A percentile compares a stretch with the other conserved stretches of the same genome.
phyloP scores from a whole-genome alignment of 2,888 invertebrate species.

The Dusona sp. region DNA sequence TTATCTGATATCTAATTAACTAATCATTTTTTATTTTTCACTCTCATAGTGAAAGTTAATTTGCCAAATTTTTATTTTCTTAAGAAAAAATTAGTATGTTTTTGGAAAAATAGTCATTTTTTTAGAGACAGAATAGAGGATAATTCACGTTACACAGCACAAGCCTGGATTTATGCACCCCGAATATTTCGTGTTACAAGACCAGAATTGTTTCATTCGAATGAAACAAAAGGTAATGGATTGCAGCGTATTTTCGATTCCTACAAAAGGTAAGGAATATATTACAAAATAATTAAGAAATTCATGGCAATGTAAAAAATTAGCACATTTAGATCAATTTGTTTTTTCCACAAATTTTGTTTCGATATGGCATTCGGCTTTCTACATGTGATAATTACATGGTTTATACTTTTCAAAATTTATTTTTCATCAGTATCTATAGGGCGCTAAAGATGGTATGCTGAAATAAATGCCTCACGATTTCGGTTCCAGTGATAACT shows the following conservation, averaged over 20 bases:
- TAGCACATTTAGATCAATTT: not conserved
- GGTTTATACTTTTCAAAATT: too few relatives aligned
- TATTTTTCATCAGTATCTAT: too few relatives aligned
- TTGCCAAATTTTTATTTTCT: not conserved
- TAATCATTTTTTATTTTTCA: not conserved
- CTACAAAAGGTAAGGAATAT: conserved; percentile 75
- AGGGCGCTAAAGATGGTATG: too few relatives aligned
- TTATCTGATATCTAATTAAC: too few relatives aligned
- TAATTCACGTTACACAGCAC: conserved; percentile 81
- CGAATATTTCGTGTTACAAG: conserved; percentile 82
- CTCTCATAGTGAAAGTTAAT: not conserved
- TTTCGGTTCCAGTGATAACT: too few relatives aligned
- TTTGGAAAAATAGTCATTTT: conserved; percentile 14
- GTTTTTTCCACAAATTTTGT: not conserved
- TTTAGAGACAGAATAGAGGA: conserved; percentile 82
- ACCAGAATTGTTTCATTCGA: conserved; percentile 79
- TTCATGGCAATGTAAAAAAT: not conserved
- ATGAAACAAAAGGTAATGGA: conserved; percentile 72
- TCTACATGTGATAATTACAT: too few relatives aligned
- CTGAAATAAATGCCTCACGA: too few relatives aligned
- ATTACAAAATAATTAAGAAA: not conserved
- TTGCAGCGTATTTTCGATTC: conserved; percentile 77
- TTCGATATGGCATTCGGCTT: not conserved
- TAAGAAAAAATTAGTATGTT: not conserved
- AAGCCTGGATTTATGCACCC: conserved; percentile 81